Conservation (phyloP, 2,113 vertebrate species). For the Alouatta palliata region DNA sequence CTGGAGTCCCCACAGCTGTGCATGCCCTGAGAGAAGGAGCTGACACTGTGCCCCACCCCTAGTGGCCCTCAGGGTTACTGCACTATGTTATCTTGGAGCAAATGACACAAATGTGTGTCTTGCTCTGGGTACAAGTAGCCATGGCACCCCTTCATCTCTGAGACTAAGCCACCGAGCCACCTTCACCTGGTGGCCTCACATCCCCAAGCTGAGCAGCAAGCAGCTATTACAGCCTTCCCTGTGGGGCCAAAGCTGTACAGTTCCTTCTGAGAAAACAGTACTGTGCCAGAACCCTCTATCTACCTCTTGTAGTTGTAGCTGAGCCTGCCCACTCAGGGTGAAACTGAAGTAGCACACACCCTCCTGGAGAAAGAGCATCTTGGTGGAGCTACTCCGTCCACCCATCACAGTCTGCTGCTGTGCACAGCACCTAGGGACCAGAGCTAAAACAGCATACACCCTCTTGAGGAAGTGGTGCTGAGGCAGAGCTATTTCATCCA, state of each 20-base stretch:
- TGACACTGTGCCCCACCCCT: neutral
- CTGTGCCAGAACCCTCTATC: neutral
- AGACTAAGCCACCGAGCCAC: neutral
- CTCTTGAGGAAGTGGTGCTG: neutral
- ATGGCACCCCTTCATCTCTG: neutral
- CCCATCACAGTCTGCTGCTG: neutral
- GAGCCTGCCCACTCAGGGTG: neutral
- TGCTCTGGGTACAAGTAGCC: neutral
- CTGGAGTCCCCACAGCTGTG: neutral
- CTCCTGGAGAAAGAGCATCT: neutral
- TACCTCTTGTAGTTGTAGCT: too few species aligned
- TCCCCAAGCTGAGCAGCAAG: neutral
- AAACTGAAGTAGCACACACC: neutral
- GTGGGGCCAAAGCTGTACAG: neutral
- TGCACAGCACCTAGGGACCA: neutral
- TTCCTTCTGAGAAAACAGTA: neutral
- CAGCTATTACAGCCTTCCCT: neutral
- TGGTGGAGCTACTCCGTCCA: neutral
- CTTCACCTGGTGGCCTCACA: neutral
- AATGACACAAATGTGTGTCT: neutral
- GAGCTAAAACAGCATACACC: neutral
- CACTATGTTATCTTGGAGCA: neutral
- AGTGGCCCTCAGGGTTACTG: neutral
- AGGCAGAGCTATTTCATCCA: neutral
- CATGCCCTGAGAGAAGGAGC: neutral